phyloP scores from a whole-genome alignment of 2,888 invertebrate species.

The Sesamia inferens region DNA sequence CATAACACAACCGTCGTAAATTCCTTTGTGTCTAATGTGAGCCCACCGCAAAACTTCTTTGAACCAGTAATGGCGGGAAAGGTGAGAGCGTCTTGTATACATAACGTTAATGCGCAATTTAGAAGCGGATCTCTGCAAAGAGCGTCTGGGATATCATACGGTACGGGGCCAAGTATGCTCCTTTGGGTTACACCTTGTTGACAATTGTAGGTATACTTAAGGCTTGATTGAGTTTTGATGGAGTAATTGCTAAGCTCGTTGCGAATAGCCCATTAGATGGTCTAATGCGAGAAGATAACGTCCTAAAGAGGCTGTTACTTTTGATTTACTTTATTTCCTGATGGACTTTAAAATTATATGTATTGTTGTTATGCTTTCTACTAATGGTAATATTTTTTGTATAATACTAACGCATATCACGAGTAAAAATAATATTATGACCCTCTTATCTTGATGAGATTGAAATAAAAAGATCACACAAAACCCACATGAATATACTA shows the following conservation, averaged over 20 bases:
- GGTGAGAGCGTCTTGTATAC: slow-evolving; percentile 62
- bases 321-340: slow-evolving; percentile 42
- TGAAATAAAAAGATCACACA: slow-evolving; percentile 49
- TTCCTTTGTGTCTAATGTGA: slow-evolving; percentile 59
- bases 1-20: slow-evolving; percentile 50
- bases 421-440: slow-evolving; percentile 7
- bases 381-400: background rate
- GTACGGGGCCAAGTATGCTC: slow-evolving; percentile 30
- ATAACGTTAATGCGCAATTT: slow-evolving; percentile 63
- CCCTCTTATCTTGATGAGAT: slow-evolving; percentile 9
- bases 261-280: slow-evolving; percentile 36
- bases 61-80: slow-evolving; percentile 51
- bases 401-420: background rate
- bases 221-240: slow-evolving; percentile 45
- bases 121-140: slow-evolving; percentile 40
- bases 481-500: slow-evolving; percentile 58
- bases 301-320: slow-evolving; percentile 32
- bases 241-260: slow-evolving; percentile 42
- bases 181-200: slow-evolving; percentile 31
- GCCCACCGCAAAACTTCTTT: slow-evolving; percentile 55
- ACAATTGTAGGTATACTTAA: slow-evolving; percentile 29
- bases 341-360: slow-evolving; percentile 42
- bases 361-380: slow-evolving; percentile 6
- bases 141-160: slow-evolving; percentile 21
- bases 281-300: slow-evolving; percentile 42